phyloP scores from a whole-genome alignment of 2,888 invertebrate genomes.

The Hybos culiciformis region DNA sequence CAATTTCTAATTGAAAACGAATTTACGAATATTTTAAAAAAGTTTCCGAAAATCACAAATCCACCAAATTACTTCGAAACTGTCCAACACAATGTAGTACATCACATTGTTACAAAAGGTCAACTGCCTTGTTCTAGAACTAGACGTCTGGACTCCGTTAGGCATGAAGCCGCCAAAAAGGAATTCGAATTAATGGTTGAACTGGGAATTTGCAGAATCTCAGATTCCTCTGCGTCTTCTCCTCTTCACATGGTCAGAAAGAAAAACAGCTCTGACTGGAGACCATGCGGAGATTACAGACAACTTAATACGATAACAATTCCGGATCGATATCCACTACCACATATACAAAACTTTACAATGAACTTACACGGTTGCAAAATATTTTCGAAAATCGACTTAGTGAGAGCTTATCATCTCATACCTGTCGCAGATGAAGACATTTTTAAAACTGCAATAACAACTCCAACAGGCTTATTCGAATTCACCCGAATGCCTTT shows the following conservation, averaged over 20 bases:
- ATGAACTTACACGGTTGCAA: not conserved
- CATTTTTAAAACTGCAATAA: slow-evolving; percentile 24
- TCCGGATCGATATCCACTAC: slow-evolving; percentile 5
- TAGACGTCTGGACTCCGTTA: not conserved
- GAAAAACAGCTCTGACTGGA: not conserved
- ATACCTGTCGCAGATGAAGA: slow-evolving; percentile 23
- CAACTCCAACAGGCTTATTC: slow-evolving; percentile 24
- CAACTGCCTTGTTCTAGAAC: not conserved
- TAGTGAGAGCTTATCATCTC: slow-evolving; percentile 22
- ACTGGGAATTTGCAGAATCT: not conserved
- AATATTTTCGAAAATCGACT: slow-evolving; percentile 16
- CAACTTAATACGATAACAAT: not conserved
- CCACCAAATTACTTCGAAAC: not conserved
- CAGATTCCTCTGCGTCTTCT: not conserved
- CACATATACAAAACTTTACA: not conserved
- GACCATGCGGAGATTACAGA: not conserved
- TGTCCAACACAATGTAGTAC: not conserved
- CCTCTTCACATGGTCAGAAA: not conserved
- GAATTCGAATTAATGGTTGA: not conserved
- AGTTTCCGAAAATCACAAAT: not conserved
- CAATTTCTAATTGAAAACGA: not conserved
- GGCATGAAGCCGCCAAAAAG: not conserved
- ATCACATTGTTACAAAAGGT: not conserved
- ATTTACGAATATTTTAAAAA: not conserved
- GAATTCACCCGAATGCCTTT: slow-evolving; percentile 22